Percentiles rank a stretch among this genome's conserved stretches.
Evolutionary conservation across 1,140 invertebrate species (phyloP).

Genomic region (Bombus waltoni): DNA sequence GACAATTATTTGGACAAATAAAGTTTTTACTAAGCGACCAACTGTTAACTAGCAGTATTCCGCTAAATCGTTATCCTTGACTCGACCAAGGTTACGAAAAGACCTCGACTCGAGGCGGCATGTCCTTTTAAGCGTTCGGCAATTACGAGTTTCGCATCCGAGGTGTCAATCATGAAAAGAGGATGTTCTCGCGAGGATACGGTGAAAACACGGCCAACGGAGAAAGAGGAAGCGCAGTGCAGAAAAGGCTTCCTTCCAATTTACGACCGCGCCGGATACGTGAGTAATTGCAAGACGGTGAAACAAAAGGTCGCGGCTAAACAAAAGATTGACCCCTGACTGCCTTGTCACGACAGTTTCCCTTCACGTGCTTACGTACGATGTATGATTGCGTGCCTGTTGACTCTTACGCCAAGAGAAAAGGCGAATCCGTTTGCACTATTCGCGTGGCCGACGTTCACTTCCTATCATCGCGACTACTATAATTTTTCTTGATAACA

Average conservation of each 20-base stretch:
- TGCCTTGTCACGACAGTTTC: slow-evolving; percentile 25
- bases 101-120: background rate
- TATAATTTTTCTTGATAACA: slow-evolving; percentile 36
- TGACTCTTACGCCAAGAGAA: slow-evolving; percentile 38
- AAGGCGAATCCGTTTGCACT: slow-evolving; percentile 38
- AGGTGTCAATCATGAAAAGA: slow-evolving; percentile 30
- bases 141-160: background rate
- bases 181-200: slow-evolving; percentile 8
- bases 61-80: background rate
- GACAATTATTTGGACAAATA: no score
- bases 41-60: background rate
- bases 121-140: background rate
- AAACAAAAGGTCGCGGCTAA: slow-evolving; percentile 39
- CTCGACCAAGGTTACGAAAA: background rate
- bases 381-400: slow-evolving; percentile 47
- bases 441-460: slow-evolving; percentile 42
- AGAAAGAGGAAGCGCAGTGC: background rate
- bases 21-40: background rate
- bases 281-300: slow-evolving; percentile 45
- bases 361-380: background rate
- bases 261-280: slow-evolving; percentile 22
- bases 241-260: slow-evolving; percentile 30
- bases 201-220: background rate
- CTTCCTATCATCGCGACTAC: slow-evolving; percentile 20
- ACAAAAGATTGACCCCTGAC: slow-evolving; percentile 38